Evolutionary conservation across 1,140 invertebrate species (phyloP).

Genomic region (Oscheius sp.): DNA sequence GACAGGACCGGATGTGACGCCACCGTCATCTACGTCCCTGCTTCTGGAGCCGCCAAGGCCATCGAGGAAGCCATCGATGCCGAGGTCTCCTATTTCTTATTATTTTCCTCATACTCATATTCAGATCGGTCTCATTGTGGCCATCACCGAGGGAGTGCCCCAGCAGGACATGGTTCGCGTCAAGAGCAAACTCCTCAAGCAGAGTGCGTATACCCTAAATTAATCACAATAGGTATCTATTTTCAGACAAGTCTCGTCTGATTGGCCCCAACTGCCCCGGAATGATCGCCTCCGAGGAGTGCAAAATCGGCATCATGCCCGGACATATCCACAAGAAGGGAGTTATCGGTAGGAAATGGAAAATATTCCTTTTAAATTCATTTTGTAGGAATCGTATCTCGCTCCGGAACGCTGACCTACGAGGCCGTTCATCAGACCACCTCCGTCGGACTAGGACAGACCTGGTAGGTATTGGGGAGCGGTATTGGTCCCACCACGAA

Average conservation of each 20-base stretch:
- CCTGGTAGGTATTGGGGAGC: not conserved
- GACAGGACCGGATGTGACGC: conserved; percentile 82
- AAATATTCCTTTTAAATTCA: not conserved
- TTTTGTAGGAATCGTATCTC: conserved; percentile 82
- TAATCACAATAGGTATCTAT: not conserved
- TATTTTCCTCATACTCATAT: too few species aligned
- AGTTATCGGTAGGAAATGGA: conserved; percentile 21
- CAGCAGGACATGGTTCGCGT: conserved; percentile 92
- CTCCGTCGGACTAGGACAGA: conserved; percentile 75
- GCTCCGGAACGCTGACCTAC: conserved; percentile 96
- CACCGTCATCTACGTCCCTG: conserved; percentile 94
- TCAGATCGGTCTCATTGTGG: conserved; percentile 85
- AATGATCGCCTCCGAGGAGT: conserved; percentile 80
- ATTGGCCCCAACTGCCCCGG: conserved; percentile 98
- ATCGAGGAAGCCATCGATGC: conserved; percentile 93
- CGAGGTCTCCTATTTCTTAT: conserved; percentile 64
- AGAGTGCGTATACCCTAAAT: conserved; percentile 65
- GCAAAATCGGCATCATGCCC: conserved; percentile 99
- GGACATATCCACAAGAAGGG: conserved; percentile 84
- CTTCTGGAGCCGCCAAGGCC: conserved; percentile 83
- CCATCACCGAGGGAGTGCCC: conserved; percentile 88
- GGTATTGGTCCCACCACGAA: not conserved
- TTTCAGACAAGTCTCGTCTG: conserved; percentile 79
- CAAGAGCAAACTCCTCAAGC: conserved; percentile 80
- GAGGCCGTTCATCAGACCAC: conserved; percentile 68